Percentiles rank a stretch among this genome's conserved stretches.
These are phyloP conservation scores for Tetragonula clypearis DNA, from an alignment of 1,140 invertebrate species.

Conservation along the genomic window DNA sequence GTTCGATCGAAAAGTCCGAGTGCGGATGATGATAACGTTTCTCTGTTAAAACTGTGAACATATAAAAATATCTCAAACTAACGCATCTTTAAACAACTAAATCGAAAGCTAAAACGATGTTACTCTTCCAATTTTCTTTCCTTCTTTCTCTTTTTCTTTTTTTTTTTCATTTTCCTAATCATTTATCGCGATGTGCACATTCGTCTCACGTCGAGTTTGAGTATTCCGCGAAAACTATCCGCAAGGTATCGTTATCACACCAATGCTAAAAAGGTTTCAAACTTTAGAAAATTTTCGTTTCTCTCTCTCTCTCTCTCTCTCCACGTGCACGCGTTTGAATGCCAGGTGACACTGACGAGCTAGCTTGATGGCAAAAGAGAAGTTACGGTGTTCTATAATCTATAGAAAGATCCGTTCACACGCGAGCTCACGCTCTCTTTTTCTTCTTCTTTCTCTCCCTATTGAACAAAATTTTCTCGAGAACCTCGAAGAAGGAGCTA, in stretches of 20 bases:
- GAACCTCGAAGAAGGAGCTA: neutral
- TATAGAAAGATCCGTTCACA: conserved; percentile 71
- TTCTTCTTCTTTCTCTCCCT: neutral
- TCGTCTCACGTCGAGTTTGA: conserved; percentile 11
- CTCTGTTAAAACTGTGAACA: conserved; percentile 39
- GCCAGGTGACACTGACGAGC: conserved; percentile 66
- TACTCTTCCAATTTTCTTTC: neutral
- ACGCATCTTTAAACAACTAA: conserved; percentile 45
- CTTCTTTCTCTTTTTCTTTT: neutral
- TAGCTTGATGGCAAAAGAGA: conserved; percentile 65
- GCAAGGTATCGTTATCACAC: conserved; percentile 39
- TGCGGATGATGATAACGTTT: neutral
- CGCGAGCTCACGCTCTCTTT: conserved; percentile 59
- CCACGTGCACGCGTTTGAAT: conserved; percentile 42
- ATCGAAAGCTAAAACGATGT: conserved; percentile 35
- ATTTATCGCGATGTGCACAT: conserved; percentile 6
- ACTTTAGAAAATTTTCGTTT: conserved; percentile 23
- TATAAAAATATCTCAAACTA: conserved; percentile 59
- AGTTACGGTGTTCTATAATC: conserved; percentile 60
- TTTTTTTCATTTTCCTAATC: neutral
- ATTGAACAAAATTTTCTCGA: neutral
- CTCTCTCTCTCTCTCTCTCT: neutral
- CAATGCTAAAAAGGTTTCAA: conserved; percentile 45
- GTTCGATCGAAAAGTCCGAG: neutral
- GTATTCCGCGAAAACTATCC: conserved; percentile 50